Evolutionary conservation across 2,797 vertebrate species (phyloP).

Genomic region (Sarcoramphus papa): DNA sequence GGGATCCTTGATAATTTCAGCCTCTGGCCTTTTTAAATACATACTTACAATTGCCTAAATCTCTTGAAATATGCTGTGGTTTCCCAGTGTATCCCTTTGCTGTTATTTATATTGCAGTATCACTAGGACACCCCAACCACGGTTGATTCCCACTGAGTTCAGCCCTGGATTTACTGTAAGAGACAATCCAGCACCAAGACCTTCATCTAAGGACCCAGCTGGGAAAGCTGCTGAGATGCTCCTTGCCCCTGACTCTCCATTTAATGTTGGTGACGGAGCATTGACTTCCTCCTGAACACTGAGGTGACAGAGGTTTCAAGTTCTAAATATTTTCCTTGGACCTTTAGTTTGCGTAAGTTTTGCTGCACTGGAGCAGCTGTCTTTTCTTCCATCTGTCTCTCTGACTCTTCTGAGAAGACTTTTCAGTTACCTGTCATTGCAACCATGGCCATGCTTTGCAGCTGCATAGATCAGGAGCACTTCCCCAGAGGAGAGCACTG

Average conservation of each 20-base stretch:
- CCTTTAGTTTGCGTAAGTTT: background rate
- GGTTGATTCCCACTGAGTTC: background rate
- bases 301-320: background rate
- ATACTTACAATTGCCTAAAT: background rate
- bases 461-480: fast-evolving
- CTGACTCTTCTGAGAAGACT: background rate
- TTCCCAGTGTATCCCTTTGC: background rate
- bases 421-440: background rate
- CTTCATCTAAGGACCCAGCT: background rate
- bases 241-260: background rate
- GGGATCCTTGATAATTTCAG: background rate
- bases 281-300: background rate
- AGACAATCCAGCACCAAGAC: background rate
- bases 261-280: background rate
- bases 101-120: background rate
- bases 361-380: fast-evolving
- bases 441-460: background rate
- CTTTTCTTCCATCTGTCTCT: background rate
- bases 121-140: background rate
- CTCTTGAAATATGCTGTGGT: background rate
- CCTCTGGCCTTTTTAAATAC: background rate
- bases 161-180: background rate
- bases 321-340: background rate
- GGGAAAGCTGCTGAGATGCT: background rate
- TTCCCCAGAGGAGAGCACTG: background rate